Percentiles rank a stretch among this genome's conserved stretches.
These are phyloP conservation scores for Tridacna crocea DNA, from an alignment of 2,888 invertebrate species.

Conservation along the genomic window DNA sequence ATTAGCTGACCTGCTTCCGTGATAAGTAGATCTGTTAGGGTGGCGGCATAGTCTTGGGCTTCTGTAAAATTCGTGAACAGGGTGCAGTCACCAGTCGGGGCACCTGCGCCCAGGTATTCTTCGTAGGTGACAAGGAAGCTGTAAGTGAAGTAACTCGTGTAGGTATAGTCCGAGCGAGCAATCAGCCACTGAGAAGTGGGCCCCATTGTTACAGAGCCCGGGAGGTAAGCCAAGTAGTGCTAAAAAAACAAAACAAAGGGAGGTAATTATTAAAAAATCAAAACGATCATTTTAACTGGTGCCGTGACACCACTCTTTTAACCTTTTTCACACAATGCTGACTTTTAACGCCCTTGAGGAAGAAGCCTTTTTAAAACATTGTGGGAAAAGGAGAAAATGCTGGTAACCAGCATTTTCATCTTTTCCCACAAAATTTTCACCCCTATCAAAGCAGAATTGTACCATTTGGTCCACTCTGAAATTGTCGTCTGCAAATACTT, in stretches of 20 bases:
- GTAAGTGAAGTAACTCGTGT: background rate
- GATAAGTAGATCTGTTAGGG: background rate
- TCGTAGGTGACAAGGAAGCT: background rate
- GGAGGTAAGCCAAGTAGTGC: background rate
- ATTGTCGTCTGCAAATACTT: too few species aligned
- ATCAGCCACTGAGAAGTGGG: background rate
- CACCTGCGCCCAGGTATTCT: background rate
- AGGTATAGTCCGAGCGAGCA: background rate
- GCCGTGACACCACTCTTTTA: too few species aligned
- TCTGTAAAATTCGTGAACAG: background rate
- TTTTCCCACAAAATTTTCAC: too few species aligned
- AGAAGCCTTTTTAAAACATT: too few species aligned
- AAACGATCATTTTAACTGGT: too few species aligned
- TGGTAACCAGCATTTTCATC: too few species aligned
- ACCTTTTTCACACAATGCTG: too few species aligned
- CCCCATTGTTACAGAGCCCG: background rate
- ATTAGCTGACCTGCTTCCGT: too few species aligned
- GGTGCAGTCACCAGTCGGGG: background rate
- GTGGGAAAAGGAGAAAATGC: too few species aligned
- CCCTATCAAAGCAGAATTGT: too few species aligned
- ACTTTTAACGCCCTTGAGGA: too few species aligned
- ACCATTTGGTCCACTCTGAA: too few species aligned
- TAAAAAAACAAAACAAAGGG: background rate
- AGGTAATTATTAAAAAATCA: background rate
- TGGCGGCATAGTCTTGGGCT: background rate